Conservation (phyloP, 2,113 vertebrate species). For the Trichechus manatus region DNA sequence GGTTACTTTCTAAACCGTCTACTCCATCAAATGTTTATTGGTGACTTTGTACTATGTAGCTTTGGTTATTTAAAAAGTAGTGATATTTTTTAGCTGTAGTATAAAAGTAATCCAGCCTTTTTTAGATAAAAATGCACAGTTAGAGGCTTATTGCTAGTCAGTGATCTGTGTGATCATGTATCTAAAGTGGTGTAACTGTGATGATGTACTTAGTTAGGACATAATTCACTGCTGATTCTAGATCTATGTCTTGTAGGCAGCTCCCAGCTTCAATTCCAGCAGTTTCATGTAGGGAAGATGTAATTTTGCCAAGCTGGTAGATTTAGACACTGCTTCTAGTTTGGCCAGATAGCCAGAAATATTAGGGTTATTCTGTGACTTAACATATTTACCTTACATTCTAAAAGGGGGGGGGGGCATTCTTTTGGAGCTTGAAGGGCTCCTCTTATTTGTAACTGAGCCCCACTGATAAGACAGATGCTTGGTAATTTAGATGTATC, state of each 20-base stretch:
- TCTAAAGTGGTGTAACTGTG: background rate
- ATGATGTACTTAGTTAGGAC: constrained; percentile 12
- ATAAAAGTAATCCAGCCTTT: background rate
- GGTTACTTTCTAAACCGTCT: constrained; percentile 47
- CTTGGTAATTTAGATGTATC: background rate
- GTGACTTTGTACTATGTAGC: background rate
- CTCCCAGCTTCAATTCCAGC: constrained; percentile 46
- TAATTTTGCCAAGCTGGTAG: constrained; percentile 26
- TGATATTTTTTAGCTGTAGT: background rate
- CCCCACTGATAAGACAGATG: background rate
- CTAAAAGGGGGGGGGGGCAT: background rate
- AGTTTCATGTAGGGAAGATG: constrained; percentile 38
- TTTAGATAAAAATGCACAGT: constrained; percentile 10
- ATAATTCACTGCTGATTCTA: constrained; percentile 17
- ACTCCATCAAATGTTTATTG: background rate
- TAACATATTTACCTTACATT: background rate
- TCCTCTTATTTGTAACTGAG: constrained; percentile 19
- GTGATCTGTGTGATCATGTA: constrained; percentile 28
- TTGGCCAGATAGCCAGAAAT: background rate
- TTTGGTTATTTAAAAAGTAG: background rate
- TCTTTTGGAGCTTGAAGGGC: background rate
- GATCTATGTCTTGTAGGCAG: background rate
- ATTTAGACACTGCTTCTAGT: constrained; percentile 49
- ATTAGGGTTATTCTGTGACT: background rate
- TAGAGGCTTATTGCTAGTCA: constrained; percentile 27